These are phyloP conservation scores for Cercocebus atys DNA, from an alignment of 2,113 vertebrate genomes.

Conservation along the genomic window DNA sequence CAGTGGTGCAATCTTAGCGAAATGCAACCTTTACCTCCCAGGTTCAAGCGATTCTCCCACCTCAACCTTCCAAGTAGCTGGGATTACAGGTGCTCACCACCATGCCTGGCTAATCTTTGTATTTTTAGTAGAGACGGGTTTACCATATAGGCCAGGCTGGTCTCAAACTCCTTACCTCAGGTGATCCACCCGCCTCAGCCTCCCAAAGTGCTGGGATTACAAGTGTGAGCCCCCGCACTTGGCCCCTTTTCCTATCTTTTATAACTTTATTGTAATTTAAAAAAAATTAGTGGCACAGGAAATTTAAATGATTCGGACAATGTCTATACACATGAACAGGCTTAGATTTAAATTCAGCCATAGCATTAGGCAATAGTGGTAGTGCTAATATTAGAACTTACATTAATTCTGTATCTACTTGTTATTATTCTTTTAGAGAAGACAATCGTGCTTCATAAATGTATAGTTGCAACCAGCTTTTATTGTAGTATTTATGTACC, in stretches of 20 bases:
- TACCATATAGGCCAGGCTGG: background rate
- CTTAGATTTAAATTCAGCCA: background rate
- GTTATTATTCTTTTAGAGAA: background rate
- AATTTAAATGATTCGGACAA: background rate
- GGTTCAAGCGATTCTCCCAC: background rate
- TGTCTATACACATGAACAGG: background rate
- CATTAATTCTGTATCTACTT: background rate
- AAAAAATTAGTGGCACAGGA: background rate
- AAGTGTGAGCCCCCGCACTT: background rate
- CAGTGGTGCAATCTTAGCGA: background rate
- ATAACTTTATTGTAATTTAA: background rate
- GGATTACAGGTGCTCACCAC: background rate
- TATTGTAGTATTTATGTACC: background rate
- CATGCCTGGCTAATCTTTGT: background rate
- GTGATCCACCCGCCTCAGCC: background rate
- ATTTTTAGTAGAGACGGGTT: background rate
- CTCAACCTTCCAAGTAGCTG: background rate
- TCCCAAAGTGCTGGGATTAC: background rate
- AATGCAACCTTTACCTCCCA: background rate
- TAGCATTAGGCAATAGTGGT: background rate
- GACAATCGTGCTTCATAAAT: background rate
- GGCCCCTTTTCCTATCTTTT: background rate
- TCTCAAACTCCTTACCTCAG: background rate
- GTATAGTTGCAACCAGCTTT: background rate
- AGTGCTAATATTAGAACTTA: background rate